A percentile compares a stretch with the other conserved stretches of the same genome.
Evolutionary conservation across 1,140 invertebrate genomes (phyloP).

Genomic region (Megalopta genalis): DNA sequence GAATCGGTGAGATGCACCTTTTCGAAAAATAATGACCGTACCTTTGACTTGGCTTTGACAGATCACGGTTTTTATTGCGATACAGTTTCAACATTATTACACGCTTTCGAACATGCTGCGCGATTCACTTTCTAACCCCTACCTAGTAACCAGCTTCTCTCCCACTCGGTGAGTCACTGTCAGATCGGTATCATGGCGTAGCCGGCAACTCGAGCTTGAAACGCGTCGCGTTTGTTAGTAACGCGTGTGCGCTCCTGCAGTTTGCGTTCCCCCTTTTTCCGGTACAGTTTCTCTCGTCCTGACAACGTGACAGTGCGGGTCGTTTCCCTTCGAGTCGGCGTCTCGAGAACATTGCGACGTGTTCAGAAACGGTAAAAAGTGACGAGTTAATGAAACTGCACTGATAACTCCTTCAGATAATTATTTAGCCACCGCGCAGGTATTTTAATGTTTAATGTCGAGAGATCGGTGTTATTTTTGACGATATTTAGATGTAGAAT

Average conservation of each 20-base stretch:
- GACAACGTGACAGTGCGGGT: too few species aligned
- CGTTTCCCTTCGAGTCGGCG: too few species aligned
- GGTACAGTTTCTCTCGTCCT: neutral
- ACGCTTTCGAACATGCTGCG: conserved; percentile 17
- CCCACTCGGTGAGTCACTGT: conserved; percentile 24
- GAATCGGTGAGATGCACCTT: too few species aligned
- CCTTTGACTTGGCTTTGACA: neutral
- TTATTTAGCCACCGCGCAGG: too few species aligned
- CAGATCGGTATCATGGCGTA: conserved; percentile 11
- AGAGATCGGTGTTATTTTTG: neutral
- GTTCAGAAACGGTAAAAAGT: too few species aligned
- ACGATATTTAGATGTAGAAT: neutral
- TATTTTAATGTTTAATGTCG: neutral
- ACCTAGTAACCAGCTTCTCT: neutral
- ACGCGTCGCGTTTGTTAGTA: conserved; percentile 27
- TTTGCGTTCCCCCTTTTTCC: neutral
- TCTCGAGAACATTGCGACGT: too few species aligned
- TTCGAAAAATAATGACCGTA: neutral
- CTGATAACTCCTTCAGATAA: too few species aligned
- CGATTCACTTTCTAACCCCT: neutral
- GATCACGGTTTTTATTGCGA: neutral
- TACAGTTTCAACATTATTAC: neutral
- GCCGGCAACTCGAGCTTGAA: conserved; percentile 38
- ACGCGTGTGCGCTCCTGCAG: conserved; percentile 25
- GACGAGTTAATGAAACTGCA: neutral